Conservation (phyloP, 1,140 invertebrate species). For the Drosophila lacertosa region DNA sequence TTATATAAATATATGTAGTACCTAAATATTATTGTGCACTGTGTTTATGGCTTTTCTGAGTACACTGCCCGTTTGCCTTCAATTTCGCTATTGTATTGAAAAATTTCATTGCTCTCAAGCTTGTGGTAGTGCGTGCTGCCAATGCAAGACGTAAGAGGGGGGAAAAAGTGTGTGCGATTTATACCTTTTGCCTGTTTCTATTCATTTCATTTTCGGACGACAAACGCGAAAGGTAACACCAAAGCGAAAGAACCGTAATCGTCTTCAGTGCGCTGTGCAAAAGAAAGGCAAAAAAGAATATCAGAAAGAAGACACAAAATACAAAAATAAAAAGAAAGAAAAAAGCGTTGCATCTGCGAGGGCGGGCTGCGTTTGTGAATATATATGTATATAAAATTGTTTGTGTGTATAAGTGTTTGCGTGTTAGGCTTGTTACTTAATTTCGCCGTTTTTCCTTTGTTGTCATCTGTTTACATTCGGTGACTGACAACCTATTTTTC, state of each 20-base stretch:
- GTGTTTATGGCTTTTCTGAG: slow-evolving; percentile 29
- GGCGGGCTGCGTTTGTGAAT: slow-evolving; percentile 20
- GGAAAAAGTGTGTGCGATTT: slow-evolving; percentile 39
- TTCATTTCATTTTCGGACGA: slow-evolving; percentile 55
- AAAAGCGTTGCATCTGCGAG: slow-evolving; percentile 41
- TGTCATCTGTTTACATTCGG: slow-evolving; percentile 43
- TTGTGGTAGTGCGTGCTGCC: slow-evolving; percentile 43
- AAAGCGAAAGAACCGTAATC: slow-evolving; percentile 72
- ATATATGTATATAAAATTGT: background rate
- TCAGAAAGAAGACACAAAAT: slow-evolving; percentile 21
- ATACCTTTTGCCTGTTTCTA: slow-evolving; percentile 57
- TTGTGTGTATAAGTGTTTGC: slow-evolving; percentile 1
- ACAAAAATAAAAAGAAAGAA: slow-evolving; percentile 29
- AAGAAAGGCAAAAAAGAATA: slow-evolving; percentile 44
- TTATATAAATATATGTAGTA: slow-evolving; percentile 22
- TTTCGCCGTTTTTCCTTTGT: slow-evolving; percentile 40
- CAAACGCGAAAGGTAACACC: slow-evolving; percentile 64
- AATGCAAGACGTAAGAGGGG: slow-evolving; percentile 31
- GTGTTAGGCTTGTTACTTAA: slow-evolving; percentile 46
- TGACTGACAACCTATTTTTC: slow-evolving; percentile 17
- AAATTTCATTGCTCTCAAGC: slow-evolving; percentile 61
- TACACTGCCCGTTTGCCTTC: slow-evolving; percentile 14
- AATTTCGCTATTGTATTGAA: slow-evolving; percentile 66
- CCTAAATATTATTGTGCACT: slow-evolving; percentile 38
- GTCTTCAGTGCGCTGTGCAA: slow-evolving; percentile 43